Evolutionary conservation across 2,888 invertebrate species (phyloP).

Genomic region (Cloeon dipterum): DNA sequence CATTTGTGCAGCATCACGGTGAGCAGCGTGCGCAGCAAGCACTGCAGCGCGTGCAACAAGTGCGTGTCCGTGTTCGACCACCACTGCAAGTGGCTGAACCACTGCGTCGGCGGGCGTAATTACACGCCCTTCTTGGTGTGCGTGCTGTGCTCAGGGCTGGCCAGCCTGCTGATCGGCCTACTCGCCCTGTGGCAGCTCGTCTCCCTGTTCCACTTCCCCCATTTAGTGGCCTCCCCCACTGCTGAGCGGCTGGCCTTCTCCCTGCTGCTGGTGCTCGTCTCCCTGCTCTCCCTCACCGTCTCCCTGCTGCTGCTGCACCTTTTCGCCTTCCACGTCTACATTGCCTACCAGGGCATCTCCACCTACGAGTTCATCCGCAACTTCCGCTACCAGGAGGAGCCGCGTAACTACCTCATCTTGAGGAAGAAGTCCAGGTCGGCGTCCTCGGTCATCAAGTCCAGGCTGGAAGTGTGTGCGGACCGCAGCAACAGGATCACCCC

Average conservation of each 20-base stretch:
- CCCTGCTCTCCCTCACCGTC: constrained; percentile 46
- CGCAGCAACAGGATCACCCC: too few relatives aligned
- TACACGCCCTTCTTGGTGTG: constrained; percentile 66
- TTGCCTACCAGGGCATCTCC: constrained; percentile 59
- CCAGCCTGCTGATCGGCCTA: constrained; percentile 41
- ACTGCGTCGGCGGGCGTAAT: constrained; percentile 82
- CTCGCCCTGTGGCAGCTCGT: constrained; percentile 46
- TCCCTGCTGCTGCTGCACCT: constrained; percentile 58
- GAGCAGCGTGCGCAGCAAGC: constrained; percentile 59
- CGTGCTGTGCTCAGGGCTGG: constrained; percentile 51
- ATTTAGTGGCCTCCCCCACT: neutral
- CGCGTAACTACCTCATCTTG: too few relatives aligned
- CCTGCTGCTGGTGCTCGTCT: constrained; percentile 34
- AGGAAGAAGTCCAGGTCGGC: too few relatives aligned
- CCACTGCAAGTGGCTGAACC: constrained; percentile 98
- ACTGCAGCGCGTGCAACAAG: constrained; percentile 93
- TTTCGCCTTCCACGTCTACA: constrained; percentile 73
- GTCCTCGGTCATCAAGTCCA: too few relatives aligned
- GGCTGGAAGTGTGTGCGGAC: too few relatives aligned
- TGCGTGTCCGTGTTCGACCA: constrained; percentile 89
- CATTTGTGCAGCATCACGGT: constrained; percentile 74
- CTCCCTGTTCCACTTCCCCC: constrained; percentile 19
- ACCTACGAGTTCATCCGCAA: constrained; percentile 68
- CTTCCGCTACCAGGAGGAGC: constrained; percentile 7
- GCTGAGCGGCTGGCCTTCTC: constrained; percentile 20